Evolutionary conservation across 2,797 vertebrate species (phyloP).

Genomic region (Euphonia xanthogaster): DNA sequence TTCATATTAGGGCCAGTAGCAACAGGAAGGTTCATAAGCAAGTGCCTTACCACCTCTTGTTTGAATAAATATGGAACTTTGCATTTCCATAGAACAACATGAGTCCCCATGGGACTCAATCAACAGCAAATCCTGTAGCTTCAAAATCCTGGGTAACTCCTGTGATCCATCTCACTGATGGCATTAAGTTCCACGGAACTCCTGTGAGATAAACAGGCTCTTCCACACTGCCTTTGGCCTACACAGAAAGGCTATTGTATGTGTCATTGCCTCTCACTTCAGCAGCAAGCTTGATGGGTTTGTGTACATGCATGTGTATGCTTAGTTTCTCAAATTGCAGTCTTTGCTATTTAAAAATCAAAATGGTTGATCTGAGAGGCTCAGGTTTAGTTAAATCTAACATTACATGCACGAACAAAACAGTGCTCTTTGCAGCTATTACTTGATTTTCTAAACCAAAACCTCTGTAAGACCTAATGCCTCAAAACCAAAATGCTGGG

Average conservation of each 20-base stretch:
- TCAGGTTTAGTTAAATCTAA: neutral
- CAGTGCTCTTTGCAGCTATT: neutral
- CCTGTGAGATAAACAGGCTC: neutral
- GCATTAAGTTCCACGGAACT: neutral
- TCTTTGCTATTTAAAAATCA: neutral
- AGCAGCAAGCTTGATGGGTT: neutral
- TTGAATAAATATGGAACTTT: neutral
- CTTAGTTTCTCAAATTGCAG: neutral
- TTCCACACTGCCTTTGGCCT: neutral
- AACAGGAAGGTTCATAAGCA: neutral
- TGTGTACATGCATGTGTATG: neutral
- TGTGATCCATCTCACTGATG: neutral
- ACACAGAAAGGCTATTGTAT: neutral
- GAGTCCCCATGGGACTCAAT: neutral
- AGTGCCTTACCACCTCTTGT: constrained; percentile 33
- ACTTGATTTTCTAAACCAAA: constrained; percentile 12
- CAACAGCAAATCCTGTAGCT: neutral
- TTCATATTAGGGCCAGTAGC: neutral
- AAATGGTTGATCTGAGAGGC: neutral
- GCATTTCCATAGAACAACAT: neutral
- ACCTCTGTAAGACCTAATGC: neutral
- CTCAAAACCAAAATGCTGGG: neutral
- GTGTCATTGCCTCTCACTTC: neutral
- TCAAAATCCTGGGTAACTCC: neutral
- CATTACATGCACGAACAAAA: neutral